phyloP scores from a whole-genome alignment of 2,113 vertebrate genomes.

The Garra rufa region DNA sequence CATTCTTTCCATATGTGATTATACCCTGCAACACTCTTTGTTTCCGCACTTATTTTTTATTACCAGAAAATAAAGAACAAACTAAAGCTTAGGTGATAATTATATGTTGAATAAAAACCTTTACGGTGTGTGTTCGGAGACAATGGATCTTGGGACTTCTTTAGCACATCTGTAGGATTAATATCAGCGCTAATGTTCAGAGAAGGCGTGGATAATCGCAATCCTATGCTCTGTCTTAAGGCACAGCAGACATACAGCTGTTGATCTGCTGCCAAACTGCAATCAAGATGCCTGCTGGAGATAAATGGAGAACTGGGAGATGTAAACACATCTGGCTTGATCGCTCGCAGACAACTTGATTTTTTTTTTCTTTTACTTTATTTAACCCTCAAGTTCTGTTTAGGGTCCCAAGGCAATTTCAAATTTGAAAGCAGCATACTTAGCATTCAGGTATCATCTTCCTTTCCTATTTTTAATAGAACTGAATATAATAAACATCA shows the following conservation, averaged over 20 bases:
- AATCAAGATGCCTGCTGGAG: slow-evolving; percentile 71
- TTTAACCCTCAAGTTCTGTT: neutral
- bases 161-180: neutral
- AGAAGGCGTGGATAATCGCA: slow-evolving; percentile 8
- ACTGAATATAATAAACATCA: neutral
- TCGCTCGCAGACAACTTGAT: neutral
- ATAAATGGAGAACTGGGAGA: slow-evolving; percentile 56
- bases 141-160: neutral
- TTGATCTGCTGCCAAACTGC: slow-evolving; percentile 70
- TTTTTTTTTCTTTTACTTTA: slow-evolving; percentile 15
- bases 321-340: slow-evolving; percentile 66
- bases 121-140: neutral
- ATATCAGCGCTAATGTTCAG: neutral
- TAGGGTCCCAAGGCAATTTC: neutral
- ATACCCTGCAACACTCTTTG: slow-evolving; percentile 3
- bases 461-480: neutral
- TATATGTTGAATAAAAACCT: neutral
- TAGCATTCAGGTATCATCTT: neutral
- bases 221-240: slow-evolving; percentile 1
- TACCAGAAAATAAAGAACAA: slow-evolving; percentile 25
- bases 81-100: slow-evolving; percentile 14
- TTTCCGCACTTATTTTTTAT: slow-evolving; percentile 17
- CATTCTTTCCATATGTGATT: slow-evolving; percentile 37
- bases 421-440: neutral
- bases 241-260: slow-evolving; percentile 57